These are phyloP conservation scores for Scrobipalpa atriplicella DNA, from an alignment of 2,888 invertebrate genomes.

Conservation along the genomic window DNA sequence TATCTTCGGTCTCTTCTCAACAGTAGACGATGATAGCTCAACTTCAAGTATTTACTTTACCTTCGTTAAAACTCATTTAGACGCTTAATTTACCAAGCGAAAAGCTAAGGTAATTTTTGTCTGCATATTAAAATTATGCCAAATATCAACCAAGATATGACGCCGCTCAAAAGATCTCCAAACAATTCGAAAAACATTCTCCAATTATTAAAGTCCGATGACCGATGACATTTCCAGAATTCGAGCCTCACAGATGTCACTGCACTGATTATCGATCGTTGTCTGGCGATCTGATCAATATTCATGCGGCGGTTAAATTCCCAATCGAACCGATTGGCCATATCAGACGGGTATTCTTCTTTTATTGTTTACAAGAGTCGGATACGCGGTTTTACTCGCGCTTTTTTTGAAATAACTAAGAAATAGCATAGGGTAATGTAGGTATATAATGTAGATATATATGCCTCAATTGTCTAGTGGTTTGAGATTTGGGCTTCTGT, in stretches of 20 bases:
- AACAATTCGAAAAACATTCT: constrained; percentile 29
- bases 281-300: constrained; percentile 36
- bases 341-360: constrained; percentile 11
- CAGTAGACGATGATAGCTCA: too few relatives aligned
- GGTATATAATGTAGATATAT: too few relatives aligned
- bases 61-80: too few relatives aligned
- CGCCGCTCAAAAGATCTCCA: neutral
- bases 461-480: too few relatives aligned
- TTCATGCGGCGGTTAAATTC: constrained; percentile 30
- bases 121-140: too few relatives aligned
- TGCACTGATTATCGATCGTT: constrained; percentile 44
- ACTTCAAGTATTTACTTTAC: too few relatives aligned
- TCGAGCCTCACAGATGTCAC: constrained; percentile 42
- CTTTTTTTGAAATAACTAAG: neutral
- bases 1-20: too few relatives aligned
- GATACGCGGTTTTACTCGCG: neutral
- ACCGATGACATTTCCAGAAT: constrained; percentile 27
- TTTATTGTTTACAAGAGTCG: neutral
- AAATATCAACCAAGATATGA: too few relatives aligned
- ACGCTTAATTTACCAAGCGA: too few relatives aligned
- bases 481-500: too few relatives aligned
- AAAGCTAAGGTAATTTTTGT: too few relatives aligned
- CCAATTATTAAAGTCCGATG: constrained; percentile 31
- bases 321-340: constrained; percentile 25
- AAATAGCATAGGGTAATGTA: too few relatives aligned